These are phyloP conservation scores for Troilus luridus DNA, from an alignment of 2,888 invertebrate genomes.

Conservation along the genomic window DNA sequence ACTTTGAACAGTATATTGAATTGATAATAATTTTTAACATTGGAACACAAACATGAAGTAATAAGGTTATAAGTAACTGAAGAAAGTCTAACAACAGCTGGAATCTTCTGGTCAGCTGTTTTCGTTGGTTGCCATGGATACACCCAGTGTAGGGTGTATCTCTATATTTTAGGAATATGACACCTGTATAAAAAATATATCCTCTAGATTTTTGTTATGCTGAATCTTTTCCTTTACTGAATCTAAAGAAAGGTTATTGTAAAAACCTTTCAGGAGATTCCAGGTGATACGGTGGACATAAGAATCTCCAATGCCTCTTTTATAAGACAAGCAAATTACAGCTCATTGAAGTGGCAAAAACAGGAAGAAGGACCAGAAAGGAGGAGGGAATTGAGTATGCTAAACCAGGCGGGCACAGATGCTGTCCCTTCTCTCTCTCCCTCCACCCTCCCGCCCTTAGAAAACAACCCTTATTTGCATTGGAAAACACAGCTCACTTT, in stretches of 20 bases:
- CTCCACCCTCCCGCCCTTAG: not conserved
- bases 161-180: no score
- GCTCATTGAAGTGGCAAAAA: constrained; percentile 33
- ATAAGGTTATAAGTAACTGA: no score
- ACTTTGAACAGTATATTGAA: no score
- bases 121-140: no score
- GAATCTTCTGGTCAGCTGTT: no score
- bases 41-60: no score
- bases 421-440: not conserved
- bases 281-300: not conserved
- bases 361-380: not conserved
- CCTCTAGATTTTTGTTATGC: not conserved
- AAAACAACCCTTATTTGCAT: constrained; percentile 48
- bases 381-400: constrained; percentile 32
- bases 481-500: constrained; percentile 41
- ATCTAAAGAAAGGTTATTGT: not conserved
- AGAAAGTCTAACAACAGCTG: no score
- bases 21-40: no score
- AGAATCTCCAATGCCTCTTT: not conserved
- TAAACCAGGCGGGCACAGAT: constrained; percentile 46
- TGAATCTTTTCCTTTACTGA: not conserved
- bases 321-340: constrained; percentile 21
- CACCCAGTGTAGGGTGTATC: no score
- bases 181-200: no score
- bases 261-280: not conserved